phyloP scores from a whole-genome alignment of 2,797 vertebrate species.

The Phrynocephalus vlangalii region DNA sequence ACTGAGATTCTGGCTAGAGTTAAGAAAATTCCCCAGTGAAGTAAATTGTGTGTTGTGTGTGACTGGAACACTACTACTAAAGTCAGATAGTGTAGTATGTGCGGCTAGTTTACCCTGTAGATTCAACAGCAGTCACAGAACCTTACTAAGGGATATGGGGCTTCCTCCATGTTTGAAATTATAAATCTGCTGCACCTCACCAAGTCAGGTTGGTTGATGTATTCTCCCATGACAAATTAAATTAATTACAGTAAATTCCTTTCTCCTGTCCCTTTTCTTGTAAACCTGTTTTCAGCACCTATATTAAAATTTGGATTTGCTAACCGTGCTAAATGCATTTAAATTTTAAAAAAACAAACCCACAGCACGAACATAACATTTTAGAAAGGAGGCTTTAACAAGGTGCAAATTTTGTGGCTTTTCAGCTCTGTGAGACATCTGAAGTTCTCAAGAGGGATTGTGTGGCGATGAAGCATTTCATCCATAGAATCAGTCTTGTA shows the following conservation, averaged over 20 bases:
- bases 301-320: not conserved
- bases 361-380: not conserved
- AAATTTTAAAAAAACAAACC: not conserved
- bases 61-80: not conserved
- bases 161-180: not conserved
- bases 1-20: conserved; percentile 5
- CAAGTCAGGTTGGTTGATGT: not conserved
- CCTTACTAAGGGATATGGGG: not conserved
- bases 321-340: not conserved
- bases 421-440: conserved; percentile 62
- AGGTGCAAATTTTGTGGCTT: conserved; percentile 15
- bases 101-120: not conserved
- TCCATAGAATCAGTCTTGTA: conserved; percentile 67
- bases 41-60: not conserved
- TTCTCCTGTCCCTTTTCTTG: not conserved
- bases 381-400: not conserved
- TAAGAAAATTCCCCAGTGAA: not conserved
- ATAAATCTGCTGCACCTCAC: not conserved
- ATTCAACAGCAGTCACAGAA: not conserved
- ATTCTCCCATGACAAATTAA: not conserved
- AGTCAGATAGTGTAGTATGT: not conserved
- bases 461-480: conserved; percentile 65
- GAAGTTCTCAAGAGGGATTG: conserved; percentile 50
- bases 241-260: no score
- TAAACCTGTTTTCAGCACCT: not conserved